phyloP scores from a whole-genome alignment of 2,797 vertebrate species.

The Brachymystax lenok region DNA sequence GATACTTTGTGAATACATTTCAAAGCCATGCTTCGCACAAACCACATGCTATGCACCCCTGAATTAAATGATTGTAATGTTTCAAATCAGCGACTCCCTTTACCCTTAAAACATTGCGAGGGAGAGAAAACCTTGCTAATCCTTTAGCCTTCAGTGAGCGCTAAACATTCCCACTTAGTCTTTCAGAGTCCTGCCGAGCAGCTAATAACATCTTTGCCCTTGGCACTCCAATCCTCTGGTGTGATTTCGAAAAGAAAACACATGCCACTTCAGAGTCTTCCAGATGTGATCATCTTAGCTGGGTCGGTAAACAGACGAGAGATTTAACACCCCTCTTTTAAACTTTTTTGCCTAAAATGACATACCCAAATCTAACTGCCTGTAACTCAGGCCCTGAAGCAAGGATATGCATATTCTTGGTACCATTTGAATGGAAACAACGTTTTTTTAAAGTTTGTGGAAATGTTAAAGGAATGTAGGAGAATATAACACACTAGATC shows the following conservation, averaged over 20 bases:
- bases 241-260: constrained; percentile 35
- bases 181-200: constrained; percentile 29
- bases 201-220: constrained; percentile 47
- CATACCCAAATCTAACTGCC: too few species aligned
- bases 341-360: too few species aligned
- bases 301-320: constrained; percentile 19
- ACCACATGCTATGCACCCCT: background rate
- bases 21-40: background rate
- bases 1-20: background rate
- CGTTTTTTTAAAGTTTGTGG: too few species aligned
- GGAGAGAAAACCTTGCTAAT: constrained; percentile 6
- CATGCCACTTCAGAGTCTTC: constrained; percentile 34
- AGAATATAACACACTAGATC: too few species aligned
- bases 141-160: constrained; percentile 11
- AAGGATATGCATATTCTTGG: too few species aligned
- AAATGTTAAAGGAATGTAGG: too few species aligned
- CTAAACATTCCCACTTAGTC: constrained; percentile 27
- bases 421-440: too few species aligned
- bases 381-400: too few species aligned
- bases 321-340: background rate
- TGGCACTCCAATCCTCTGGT: constrained; percentile 27
- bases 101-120: background rate
- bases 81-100: background rate
- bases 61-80: background rate
- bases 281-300: constrained; percentile 31